Percentiles rank a stretch among this genome's conserved stretches.
These are phyloP conservation scores for Drosophila tsacasi DNA, from an alignment of 1,140 invertebrate species.

Conservation along the genomic window DNA sequence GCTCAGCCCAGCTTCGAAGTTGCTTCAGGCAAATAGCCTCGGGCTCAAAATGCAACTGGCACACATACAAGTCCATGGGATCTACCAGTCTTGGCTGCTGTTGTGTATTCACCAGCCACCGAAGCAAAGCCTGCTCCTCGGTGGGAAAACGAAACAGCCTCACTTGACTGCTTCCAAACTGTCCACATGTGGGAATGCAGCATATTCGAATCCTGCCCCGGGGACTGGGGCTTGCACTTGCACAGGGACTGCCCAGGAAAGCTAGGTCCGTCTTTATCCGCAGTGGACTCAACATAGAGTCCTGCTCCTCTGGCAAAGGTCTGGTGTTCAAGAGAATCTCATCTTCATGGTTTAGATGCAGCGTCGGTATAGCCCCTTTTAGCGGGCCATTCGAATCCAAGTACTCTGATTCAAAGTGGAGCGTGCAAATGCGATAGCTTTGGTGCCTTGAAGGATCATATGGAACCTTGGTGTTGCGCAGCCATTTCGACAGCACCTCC, in stretches of 20 bases:
- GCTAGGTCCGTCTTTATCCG: slow-evolving; percentile 51
- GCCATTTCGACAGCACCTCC: slow-evolving; percentile 43
- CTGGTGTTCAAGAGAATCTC: slow-evolving; percentile 55
- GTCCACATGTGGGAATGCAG: slow-evolving; percentile 58
- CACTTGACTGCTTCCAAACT: slow-evolving; percentile 38
- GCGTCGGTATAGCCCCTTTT: slow-evolving; percentile 66
- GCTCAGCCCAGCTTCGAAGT: slow-evolving; percentile 68
- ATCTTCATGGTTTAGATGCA: slow-evolving; percentile 62
- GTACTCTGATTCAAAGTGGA: slow-evolving; percentile 65
- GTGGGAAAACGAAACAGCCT: slow-evolving; percentile 67
- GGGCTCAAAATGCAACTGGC: slow-evolving; percentile 69
- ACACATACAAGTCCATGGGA: slow-evolving; percentile 54
- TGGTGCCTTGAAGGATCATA: slow-evolving; percentile 44
- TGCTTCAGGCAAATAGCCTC: slow-evolving; percentile 73
- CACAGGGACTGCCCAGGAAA: slow-evolving; percentile 36
- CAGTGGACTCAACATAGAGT: slow-evolving; percentile 12
- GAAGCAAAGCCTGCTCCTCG: slow-evolving; percentile 44
- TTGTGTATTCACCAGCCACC: slow-evolving; percentile 70
- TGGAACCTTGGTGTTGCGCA: slow-evolving; percentile 58
- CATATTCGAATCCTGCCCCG: slow-evolving; percentile 58
- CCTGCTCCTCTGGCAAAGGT: background rate
- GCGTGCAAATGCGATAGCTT: slow-evolving; percentile 66
- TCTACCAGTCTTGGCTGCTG: slow-evolving; percentile 63
- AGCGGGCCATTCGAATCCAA: slow-evolving; percentile 54
- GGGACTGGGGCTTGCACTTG: slow-evolving; percentile 62